Evolutionary conservation across 2,888 invertebrate species (phyloP).

Genomic region (Sarcophaga caerulescens): DNA sequence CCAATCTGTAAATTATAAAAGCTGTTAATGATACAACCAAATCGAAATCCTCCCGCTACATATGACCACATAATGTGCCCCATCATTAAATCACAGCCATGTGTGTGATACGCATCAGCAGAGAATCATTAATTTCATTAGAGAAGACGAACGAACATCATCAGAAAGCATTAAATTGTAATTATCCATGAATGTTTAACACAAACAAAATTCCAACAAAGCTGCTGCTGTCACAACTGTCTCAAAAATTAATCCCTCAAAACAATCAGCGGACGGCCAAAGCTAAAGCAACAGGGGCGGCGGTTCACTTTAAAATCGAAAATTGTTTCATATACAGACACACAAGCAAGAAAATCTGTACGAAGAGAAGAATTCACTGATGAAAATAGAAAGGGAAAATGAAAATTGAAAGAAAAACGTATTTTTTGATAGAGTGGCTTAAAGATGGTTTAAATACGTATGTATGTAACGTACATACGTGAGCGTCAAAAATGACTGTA

Average conservation of each 20-base stretch:
- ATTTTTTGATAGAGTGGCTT: conserved; percentile 28
- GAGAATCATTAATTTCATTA: conserved; percentile 44
- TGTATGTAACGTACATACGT: background rate
- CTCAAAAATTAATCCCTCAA: conserved; percentile 60
- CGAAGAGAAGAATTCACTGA: background rate
- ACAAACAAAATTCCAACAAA: conserved; percentile 62
- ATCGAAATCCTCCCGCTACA: too few species aligned
- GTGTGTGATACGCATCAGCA: background rate
- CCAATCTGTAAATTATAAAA: too few species aligned
- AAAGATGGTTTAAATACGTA: conserved; percentile 51
- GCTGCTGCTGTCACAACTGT: conserved; percentile 59
- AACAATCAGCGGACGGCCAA: conserved; percentile 27
- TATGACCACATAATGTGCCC: too few species aligned
- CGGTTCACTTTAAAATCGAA: conserved; percentile 44
- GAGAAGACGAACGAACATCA: conserved; percentile 7
- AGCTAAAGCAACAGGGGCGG: background rate
- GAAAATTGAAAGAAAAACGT: background rate
- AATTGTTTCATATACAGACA: background rate
- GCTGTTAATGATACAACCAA: too few species aligned
- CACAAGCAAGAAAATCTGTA: background rate
- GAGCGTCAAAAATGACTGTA: too few species aligned
- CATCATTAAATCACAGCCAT: too few species aligned
- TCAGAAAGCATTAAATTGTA: conserved; percentile 59
- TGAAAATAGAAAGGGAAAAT: conserved; percentile 15
- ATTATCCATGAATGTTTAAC: conserved; percentile 61